Evolutionary conservation across 2,888 invertebrate species (phyloP).

Genomic region (Yponomeuta malinellus): DNA sequence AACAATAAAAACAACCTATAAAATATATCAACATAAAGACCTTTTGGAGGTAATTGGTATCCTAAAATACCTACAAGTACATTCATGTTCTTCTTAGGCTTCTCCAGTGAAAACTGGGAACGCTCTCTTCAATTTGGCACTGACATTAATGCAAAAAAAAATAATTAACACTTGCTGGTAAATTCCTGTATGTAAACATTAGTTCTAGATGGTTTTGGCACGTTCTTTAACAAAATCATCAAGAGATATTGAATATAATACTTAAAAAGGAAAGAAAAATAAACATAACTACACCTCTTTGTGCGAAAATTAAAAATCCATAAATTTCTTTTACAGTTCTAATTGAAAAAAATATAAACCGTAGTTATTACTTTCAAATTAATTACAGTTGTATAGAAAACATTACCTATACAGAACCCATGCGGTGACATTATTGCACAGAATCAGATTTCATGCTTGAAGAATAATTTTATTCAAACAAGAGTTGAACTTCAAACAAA

Average conservation of each 20-base stretch:
- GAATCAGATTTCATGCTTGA: slow-evolving; percentile 55
- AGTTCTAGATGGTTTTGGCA: slow-evolving; percentile 66
- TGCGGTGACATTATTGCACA: slow-evolving; percentile 60
- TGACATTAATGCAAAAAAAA: slow-evolving; percentile 35
- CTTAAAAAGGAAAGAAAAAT: slow-evolving; percentile 27
- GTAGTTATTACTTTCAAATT: slow-evolving; percentile 45
- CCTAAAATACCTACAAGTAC: slow-evolving; percentile 30
- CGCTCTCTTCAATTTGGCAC: slow-evolving; percentile 62
- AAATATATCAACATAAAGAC: slow-evolving; percentile 71
- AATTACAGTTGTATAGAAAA: slow-evolving; percentile 47
- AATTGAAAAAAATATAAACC: slow-evolving; percentile 39
- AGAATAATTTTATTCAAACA: slow-evolving; percentile 26
- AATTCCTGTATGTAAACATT: slow-evolving; percentile 14
- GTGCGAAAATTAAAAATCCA: slow-evolving; percentile 41
- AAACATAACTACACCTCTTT: slow-evolving; percentile 19
- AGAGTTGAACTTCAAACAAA: slow-evolving; percentile 11
- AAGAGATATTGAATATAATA: slow-evolving; percentile 24
- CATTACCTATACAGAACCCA: slow-evolving; percentile 48
- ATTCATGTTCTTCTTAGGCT: slow-evolving; percentile 20
- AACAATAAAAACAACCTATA: slow-evolving; percentile 75
- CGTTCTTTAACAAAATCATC: slow-evolving; percentile 26
- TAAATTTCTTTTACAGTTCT: slow-evolving; percentile 33
- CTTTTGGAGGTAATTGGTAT: slow-evolving; percentile 48
- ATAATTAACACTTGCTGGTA: slow-evolving; percentile 22
- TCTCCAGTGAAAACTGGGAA: slow-evolving; percentile 21